Conservation (phyloP, 2,113 vertebrate genomes). For the Eulacestoma nigropectus region DNA sequence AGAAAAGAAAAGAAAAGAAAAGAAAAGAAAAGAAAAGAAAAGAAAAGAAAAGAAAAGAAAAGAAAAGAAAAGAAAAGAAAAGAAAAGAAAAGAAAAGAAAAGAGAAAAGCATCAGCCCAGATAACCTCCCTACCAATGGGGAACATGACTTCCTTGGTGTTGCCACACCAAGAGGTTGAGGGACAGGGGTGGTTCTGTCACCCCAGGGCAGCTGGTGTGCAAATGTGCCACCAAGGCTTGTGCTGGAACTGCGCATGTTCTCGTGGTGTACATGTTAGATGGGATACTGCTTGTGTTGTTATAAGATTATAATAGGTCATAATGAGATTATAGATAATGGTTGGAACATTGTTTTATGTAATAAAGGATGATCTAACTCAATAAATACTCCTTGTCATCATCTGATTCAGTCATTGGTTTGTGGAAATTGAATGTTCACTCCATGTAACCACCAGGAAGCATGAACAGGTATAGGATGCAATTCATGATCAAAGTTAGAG, state of each 20-base stretch:
- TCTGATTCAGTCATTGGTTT: not conserved
- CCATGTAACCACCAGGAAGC: not conserved
- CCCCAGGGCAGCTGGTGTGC: not conserved
- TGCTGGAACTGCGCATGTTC: not conserved
- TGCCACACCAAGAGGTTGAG: rapidly evolving
- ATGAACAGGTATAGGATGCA: not conserved
- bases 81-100: no score
- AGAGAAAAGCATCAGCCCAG: not conserved
- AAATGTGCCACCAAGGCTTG: not conserved
- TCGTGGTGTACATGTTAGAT: not conserved
- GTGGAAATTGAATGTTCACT: not conserved
- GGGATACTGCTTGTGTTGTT: not conserved
- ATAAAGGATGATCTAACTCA: not conserved
- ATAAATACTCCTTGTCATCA: not conserved
- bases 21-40: no score
- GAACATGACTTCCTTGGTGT: not conserved
- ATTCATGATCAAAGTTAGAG: not conserved
- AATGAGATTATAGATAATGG: not conserved
- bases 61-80: no score
- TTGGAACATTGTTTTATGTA: not conserved
- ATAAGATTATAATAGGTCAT: not conserved
- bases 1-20: no score
- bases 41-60: no score
- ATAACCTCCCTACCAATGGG: not conserved
- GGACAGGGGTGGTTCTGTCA: not conserved